These are phyloP conservation scores for Xerus rutilus DNA, from an alignment of 2,797 vertebrate genomes.

Conservation along the genomic window DNA sequence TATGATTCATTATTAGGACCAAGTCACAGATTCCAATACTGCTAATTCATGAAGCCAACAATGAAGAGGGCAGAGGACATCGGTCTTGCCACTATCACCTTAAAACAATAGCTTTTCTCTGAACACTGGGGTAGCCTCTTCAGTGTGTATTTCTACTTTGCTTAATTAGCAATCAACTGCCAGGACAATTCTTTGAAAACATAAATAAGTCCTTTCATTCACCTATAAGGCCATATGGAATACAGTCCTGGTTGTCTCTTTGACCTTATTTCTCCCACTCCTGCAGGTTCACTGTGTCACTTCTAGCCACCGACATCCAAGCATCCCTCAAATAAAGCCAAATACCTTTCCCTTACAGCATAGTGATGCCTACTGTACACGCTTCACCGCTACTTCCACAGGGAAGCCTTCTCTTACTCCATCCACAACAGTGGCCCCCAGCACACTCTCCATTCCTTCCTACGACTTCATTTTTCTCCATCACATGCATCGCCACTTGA, in stretches of 20 bases:
- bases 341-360: neutral
- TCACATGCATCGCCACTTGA: neutral
- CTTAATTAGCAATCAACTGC: neutral
- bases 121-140: neutral
- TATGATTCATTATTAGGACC: conserved; percentile 78
- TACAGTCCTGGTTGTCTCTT: neutral
- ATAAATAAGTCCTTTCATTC: neutral
- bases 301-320: neutral
- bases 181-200: neutral
- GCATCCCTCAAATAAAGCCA: neutral
- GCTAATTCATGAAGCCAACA: conserved; percentile 77
- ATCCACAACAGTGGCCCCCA: neutral
- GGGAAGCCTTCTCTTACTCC: neutral
- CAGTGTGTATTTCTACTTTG: neutral
- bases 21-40: conserved; percentile 79
- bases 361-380: neutral
- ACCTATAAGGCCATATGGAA: neutral
- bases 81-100: no score
- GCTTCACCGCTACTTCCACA: neutral
- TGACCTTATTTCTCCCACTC: neutral
- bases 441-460: neutral
- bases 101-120: neutral
- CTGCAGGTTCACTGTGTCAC: neutral
- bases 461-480: neutral
- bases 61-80: conserved; percentile 36